Percentiles rank a stretch among this genome's conserved stretches.
phyloP scores from a whole-genome alignment of 2,797 vertebrate genomes.

The Benthosema pterotum region DNA sequence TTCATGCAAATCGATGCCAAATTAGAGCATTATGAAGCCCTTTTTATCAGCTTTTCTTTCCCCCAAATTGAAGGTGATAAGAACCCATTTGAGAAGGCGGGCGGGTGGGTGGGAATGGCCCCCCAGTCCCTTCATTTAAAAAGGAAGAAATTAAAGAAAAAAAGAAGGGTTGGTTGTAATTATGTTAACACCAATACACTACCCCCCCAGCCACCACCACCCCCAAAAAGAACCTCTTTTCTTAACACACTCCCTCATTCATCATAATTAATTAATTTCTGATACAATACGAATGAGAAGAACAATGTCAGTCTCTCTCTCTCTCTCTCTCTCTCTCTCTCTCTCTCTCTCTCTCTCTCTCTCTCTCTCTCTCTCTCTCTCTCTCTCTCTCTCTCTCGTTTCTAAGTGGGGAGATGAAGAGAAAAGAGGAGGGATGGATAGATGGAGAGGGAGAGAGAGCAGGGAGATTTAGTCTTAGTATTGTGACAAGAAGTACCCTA shows the following conservation, averaged over 20 bases:
- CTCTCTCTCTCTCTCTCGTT: conserved; percentile 45
- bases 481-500: conserved; percentile 74
- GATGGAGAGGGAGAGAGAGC: conserved; percentile 18
- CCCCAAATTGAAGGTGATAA: conserved; percentile 83
- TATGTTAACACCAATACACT: conserved; percentile 81
- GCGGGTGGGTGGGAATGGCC: conserved; percentile 45
- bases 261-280: conserved; percentile 88
- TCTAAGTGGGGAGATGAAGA: conserved; percentile 46
- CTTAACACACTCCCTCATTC: conserved; percentile 81
- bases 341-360: conserved; percentile 23
- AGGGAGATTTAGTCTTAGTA: conserved; percentile 71
- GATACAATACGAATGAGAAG: conserved; percentile 66
- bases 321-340: conserved; percentile 24
- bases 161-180: conserved; percentile 73
- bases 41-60: conserved; percentile 84
- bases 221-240: conserved; percentile 49
- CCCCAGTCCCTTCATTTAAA: conserved; percentile 71
- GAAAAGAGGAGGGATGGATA: conserved; percentile 27
- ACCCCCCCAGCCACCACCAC: neutral
- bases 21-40: conserved; percentile 83
- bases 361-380: conserved; percentile 44
- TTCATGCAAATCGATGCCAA: conserved; percentile 84
- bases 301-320: conserved; percentile 71
- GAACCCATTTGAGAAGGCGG: conserved; percentile 71
- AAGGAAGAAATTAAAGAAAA: conserved; percentile 50